phyloP scores from a whole-genome alignment of 2,888 invertebrate species.

The Lasioglossum calceatum region DNA sequence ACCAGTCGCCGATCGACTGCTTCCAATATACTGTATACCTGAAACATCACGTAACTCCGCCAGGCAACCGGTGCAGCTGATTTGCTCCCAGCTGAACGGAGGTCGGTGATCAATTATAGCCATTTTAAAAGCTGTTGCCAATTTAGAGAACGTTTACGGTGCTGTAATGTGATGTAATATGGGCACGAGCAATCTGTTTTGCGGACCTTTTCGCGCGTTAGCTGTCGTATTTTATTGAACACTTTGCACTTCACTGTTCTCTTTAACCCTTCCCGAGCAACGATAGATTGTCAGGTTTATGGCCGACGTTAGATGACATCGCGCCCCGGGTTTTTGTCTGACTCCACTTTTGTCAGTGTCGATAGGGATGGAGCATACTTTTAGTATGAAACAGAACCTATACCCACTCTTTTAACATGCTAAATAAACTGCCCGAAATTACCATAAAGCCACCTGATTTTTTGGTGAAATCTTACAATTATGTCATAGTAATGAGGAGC shows the following conservation, averaged over 20 bases:
- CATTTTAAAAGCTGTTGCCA: neutral
- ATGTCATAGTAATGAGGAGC: too few relatives aligned
- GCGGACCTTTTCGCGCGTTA: neutral
- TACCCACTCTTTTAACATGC: too few relatives aligned
- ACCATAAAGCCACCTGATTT: too few relatives aligned
- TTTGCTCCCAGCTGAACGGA: neutral
- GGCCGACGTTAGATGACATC: neutral
- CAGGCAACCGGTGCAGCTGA: neutral
- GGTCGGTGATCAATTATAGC: constrained; percentile 28
- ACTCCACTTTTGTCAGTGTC: too few relatives aligned
- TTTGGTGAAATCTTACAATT: too few relatives aligned
- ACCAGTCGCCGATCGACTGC: constrained; percentile 26
- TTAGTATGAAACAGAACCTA: too few relatives aligned
- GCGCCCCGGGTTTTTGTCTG: too few relatives aligned
- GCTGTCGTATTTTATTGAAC: neutral
- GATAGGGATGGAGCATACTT: too few relatives aligned
- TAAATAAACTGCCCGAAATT: too few relatives aligned
- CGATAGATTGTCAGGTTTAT: neutral
- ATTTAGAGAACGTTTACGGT: constrained; percentile 3
- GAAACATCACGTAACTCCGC: constrained; percentile 31
- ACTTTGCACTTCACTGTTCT: neutral
- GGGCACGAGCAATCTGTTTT: too few relatives aligned
- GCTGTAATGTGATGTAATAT: neutral
- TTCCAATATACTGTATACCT: constrained; percentile 16
- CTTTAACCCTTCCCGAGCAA: neutral